Conservation (phyloP, 2,888 invertebrate genomes). For the Plusia festucae region DNA sequence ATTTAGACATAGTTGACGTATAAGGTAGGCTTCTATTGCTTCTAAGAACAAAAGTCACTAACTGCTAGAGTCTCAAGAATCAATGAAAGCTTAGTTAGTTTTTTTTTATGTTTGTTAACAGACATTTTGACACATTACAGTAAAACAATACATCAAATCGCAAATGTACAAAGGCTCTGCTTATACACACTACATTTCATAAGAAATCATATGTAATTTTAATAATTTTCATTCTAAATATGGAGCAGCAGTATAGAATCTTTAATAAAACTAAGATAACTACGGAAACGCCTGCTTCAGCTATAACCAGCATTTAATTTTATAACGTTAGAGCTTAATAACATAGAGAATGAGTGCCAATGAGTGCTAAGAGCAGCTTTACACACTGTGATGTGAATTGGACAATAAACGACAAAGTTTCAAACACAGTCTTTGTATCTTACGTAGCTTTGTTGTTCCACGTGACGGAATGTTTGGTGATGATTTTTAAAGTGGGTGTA, state of each 20-base stretch:
- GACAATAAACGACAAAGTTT: conserved; percentile 39
- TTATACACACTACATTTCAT: too few species aligned
- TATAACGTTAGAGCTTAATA: conserved; percentile 19
- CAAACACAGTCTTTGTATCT: conserved; percentile 6
- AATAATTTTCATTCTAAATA: neutral
- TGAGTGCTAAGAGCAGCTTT: conserved; percentile 31
- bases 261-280: neutral
- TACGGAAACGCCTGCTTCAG: neutral
- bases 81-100: too few species aligned
- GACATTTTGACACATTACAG: too few species aligned
- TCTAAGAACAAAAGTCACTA: neutral
- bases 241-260: neutral
- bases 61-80: neutral
- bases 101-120: too few species aligned
- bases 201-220: too few species aligned
- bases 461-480: neutral
- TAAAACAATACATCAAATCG: too few species aligned
- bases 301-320: conserved; percentile 9
- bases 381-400: conserved; percentile 40
- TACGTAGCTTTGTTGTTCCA: conserved; percentile 1
- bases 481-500: neutral
- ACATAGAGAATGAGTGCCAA: conserved; percentile 28
- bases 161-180: too few species aligned
- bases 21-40: neutral
- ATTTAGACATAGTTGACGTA: conserved; percentile 5